phyloP scores from a whole-genome alignment of 23 tunicate species.

The Trididemnum nubilum region DNA sequence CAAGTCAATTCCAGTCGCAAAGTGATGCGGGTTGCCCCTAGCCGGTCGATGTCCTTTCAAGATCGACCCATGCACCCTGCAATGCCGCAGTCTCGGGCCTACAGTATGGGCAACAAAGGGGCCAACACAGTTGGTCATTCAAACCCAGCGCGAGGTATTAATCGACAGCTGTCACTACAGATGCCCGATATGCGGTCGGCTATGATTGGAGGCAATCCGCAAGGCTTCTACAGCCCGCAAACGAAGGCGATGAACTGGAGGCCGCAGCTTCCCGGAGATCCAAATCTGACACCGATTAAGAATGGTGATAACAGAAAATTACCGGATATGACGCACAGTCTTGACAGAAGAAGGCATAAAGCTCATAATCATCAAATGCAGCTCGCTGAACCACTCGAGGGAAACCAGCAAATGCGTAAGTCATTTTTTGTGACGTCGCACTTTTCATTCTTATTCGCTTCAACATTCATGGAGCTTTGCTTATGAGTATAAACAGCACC shows the following conservation, averaged over 20 bases:
- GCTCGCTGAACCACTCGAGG: neutral
- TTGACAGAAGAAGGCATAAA: conserved; percentile 17
- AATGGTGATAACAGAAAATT: neutral
- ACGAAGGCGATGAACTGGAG: neutral
- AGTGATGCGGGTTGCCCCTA: neutral
- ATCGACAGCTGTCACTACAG: neutral
- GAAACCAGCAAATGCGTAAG: neutral
- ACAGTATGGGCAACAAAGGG: neutral
- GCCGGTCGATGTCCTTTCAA: neutral
- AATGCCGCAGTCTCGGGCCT: neutral
- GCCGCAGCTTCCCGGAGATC: neutral
- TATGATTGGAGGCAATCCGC: neutral
- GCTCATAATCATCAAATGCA: neutral
- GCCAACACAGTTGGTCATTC: no score
- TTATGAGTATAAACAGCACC: no score
- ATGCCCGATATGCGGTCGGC: neutral
- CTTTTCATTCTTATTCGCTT: neutral
- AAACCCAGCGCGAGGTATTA: neutral
- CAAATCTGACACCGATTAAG: neutral
- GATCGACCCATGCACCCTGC: neutral
- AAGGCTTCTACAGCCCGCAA: neutral
- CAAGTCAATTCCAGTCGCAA: neutral
- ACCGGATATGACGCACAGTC: conserved; percentile 14
- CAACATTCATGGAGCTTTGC: no score
- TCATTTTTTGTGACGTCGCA: neutral